These are phyloP conservation scores for Phallusia fumigata DNA, from an alignment of 23 tunicate species.

Conservation along the genomic window DNA sequence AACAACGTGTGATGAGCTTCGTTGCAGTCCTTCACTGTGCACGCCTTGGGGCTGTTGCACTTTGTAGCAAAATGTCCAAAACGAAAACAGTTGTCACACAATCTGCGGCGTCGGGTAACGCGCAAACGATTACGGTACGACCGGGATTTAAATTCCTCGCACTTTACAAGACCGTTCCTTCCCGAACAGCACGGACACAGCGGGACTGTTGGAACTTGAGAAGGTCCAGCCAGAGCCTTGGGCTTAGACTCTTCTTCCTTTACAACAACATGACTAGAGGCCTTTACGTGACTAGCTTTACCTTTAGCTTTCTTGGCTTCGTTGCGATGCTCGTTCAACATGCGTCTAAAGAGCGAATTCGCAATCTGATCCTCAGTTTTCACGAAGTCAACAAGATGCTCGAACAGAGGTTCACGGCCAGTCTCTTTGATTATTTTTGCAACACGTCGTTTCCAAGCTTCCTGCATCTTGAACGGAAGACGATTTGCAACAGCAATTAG, in stretches of 20 bases:
- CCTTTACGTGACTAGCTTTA: too few relatives aligned
- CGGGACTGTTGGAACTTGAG: not conserved
- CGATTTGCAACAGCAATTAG: not conserved
- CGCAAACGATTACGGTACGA: not conserved
- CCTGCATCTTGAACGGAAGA: constrained; percentile 4
- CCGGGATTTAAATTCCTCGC: constrained; percentile 2
- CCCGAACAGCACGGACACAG: constrained; percentile 9
- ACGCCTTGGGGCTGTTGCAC: constrained; percentile 4
- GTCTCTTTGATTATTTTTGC: not conserved
- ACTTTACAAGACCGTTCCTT: not conserved
- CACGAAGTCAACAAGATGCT: not conserved
- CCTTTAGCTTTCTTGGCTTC: too few relatives aligned
- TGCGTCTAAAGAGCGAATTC: not conserved
- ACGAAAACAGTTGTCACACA: not conserved
- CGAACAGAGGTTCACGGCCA: not conserved
- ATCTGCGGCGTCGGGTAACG: constrained; percentile 6
- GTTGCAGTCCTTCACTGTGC: constrained; percentile 11
- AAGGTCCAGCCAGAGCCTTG: not conserved
- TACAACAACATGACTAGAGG: constrained; percentile 5
- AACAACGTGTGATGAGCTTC: constrained; percentile 9
- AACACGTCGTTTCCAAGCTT: not conserved
- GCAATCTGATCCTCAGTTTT: constrained; percentile 5
- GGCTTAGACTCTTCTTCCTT: not conserved
- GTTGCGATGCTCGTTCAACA: constrained; percentile 2
- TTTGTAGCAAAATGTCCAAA: not conserved